These are phyloP conservation scores for Prionace glauca DNA, from an alignment of 2,797 vertebrate species.

Conservation along the genomic window DNA sequence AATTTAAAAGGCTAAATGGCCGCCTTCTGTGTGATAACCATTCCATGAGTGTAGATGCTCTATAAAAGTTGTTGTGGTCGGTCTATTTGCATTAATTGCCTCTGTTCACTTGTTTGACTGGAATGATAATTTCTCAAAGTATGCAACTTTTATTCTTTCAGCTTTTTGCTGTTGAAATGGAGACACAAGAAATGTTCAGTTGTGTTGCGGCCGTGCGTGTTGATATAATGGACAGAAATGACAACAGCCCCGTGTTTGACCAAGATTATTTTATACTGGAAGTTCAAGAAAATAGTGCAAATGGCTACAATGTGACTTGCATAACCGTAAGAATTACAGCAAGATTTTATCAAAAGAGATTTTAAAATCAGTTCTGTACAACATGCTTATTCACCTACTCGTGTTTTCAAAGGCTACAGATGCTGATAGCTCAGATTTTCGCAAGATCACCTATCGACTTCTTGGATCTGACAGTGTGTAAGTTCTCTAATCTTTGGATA, in stretches of 20 bases:
- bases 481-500: not conserved
- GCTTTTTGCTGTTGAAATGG: constrained; percentile 28
- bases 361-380: not conserved
- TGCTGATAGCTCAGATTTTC: constrained; percentile 5
- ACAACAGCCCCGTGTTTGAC: constrained; percentile 15
- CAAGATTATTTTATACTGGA: constrained; percentile 24
- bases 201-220: not conserved
- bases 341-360: not conserved
- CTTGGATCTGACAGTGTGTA: constrained; percentile 29
- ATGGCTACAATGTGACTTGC: constrained; percentile 27
- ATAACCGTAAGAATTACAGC: constrained; percentile 19
- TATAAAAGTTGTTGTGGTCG: not conserved
- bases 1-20: not conserved
- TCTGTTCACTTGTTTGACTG: not conserved
- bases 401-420: constrained; percentile 22
- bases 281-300: constrained; percentile 18
- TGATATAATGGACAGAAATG: constrained; percentile 22
- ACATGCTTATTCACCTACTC: not conserved
- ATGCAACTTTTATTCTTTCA: not conserved
- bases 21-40: not conserved
- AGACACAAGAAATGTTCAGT: constrained; percentile 19
- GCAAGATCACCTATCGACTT: constrained; percentile 19
- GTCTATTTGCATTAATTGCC: not conserved
- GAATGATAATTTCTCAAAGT: not conserved
- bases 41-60: not conserved